Base-by-base conservation (phyloP, 2,797 vertebrate species). In the Alfaro cultratus region DNA sequence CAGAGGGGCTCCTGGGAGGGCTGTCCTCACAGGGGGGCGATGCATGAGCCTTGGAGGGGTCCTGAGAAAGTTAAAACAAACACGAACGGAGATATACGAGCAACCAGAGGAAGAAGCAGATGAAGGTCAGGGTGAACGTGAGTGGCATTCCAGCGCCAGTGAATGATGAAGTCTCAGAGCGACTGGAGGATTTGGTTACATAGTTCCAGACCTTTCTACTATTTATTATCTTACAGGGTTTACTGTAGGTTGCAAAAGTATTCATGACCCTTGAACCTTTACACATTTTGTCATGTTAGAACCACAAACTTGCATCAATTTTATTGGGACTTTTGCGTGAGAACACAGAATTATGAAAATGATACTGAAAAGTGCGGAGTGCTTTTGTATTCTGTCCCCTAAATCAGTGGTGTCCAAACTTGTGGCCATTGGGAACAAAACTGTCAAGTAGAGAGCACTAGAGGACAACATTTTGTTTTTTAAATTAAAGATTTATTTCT, bases 11-110 rank as follows among this genome's bases (percentile, higher is more conserved):
- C 57, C 78, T 72, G 78, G 84, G 86, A 34, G 43, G 15, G 83
- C 87, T 71, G 83, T 90, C 86, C 90, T 92, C 92, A 82, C 83
- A 87, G 93, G 89, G 90, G 85, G 53, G 82, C 80, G 84, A 91
- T 88, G 84, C 87, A 75, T 85, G 83, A 83, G 90, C 51, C 60
- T 83, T 80, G 81, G 39, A 85, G 90, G 84, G 89, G 92, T 92
- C 91, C 90, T 93, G 94, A 94, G 93, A 95, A 94, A 92, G 93
- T 94, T 94, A 93, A 94, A 93, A 90, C 93, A 95, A 94, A 94
- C 92, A 93, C 49, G 80, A 89, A 80, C 43, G 39, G 78, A 93
- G 86, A 92, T 91, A 91, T 85, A 91, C 64, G 88, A 93, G 89
- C 90, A 85, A 89, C 80, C 45, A 36, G 86, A 92, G 92, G 80